Base-by-base conservation (phyloP, 2,113 vertebrate genomes). In the Misgurnus anguillicaudatus region DNA sequence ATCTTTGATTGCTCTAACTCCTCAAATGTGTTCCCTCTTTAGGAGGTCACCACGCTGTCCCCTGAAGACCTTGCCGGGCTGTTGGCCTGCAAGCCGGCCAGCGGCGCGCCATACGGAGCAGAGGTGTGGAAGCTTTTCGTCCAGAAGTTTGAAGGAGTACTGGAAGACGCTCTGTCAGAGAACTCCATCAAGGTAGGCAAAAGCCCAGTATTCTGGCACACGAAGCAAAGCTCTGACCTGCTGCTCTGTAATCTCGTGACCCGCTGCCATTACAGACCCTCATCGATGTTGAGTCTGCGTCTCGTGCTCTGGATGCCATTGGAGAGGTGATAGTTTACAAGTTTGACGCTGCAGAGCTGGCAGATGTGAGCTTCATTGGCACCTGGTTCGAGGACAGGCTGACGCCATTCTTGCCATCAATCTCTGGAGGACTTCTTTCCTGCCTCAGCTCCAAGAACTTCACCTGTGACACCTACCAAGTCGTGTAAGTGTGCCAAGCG, bases 81-180 rank as follows among this genome's bases (percentile, higher is more conserved):
- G 24, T 31, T 31, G 24, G 24, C 24, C 24, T 31, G 24, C 24
- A 3, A 31, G 24, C 24, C 3, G 24, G 24, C 24, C 2, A 31
- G 24, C 24, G 24, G 24, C 24, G 24, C 3, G 24, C 9, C 41
- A 1, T 42, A 85, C 60, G 9, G 80, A 0, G 71, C 75, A 19
- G 83, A 67, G 64, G 63, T 71, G 36, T 90, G 86, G 87, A 87
- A 88, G 78, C 84, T 88, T 9, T 78, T 88, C n/a, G 70, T 89
- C 65, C 80, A 79, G 73, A 90, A 80, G 74, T 31, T 81, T 2
- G 62, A 82, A 4, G 3, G 62, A 31, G 72, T 38, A 31, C 64
- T 90, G 31, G 79, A 85, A 31, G 68, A 31, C 24, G 87, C 87
- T 53, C 84, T 90, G 14, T 53, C 19, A 24, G 10, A 4, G 19